phyloP scores from a whole-genome alignment of 2,888 invertebrate genomes.

The Sceliomorpha sp. region DNA sequence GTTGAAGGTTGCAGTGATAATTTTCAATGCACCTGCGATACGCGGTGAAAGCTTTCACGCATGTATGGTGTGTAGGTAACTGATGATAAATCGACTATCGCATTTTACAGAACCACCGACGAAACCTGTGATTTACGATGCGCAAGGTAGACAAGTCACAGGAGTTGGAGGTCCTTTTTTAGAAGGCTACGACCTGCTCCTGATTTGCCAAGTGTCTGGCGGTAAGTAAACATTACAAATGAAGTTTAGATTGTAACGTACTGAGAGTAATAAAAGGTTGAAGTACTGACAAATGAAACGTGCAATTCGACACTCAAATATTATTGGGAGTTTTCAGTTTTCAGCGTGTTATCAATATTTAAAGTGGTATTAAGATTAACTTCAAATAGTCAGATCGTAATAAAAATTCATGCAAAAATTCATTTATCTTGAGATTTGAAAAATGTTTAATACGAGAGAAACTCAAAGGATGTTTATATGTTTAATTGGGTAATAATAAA shows the following conservation, averaged over 20 bases:
- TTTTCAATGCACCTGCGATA: slow-evolving; percentile 46
- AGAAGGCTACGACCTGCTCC: slow-evolving; percentile 90
- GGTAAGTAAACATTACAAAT: slow-evolving; percentile 83
- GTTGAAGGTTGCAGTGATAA: slow-evolving; percentile 29
- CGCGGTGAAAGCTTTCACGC: slow-evolving; percentile 27
- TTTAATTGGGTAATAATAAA: too few relatives aligned
- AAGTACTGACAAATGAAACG: slow-evolving; percentile 13
- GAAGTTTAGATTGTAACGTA: slow-evolving; percentile 14
- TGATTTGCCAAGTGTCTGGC: slow-evolving; percentile 92
- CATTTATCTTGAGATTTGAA: too few relatives aligned
- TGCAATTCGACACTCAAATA: too few relatives aligned
- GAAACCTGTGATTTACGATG: slow-evolving; percentile 90
- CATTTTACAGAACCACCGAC: slow-evolving; percentile 88
- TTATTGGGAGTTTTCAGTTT: too few relatives aligned
- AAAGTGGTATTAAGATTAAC: too few relatives aligned
- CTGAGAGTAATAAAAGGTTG: slow-evolving; percentile 3
- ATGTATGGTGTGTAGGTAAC: slow-evolving; percentile 43
- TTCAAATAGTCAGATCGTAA: too few relatives aligned
- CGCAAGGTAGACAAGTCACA: slow-evolving; percentile 89
- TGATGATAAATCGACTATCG: slow-evolving; percentile 55
- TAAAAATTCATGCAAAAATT: too few relatives aligned
- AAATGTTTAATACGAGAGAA: too few relatives aligned
- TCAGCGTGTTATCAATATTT: too few relatives aligned
- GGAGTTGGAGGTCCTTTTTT: slow-evolving; percentile 91
- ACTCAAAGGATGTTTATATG: too few relatives aligned